A percentile compares a stretch with the other conserved stretches of the same genome.
Conservation (phyloP, 2,888 invertebrate species). For the Coecobrya sp. region DNA sequence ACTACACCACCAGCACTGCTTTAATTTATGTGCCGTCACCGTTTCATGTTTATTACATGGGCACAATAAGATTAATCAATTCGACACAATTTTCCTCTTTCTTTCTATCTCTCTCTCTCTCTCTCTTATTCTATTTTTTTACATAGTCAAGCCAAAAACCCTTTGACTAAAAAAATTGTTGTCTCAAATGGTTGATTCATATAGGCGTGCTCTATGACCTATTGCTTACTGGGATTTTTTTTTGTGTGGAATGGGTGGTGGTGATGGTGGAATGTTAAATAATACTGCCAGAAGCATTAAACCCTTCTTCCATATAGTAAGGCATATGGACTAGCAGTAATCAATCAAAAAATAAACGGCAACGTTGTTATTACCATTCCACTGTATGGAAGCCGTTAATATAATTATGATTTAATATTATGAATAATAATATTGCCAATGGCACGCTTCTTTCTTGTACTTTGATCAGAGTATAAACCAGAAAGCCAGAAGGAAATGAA, state of each 20-base stretch:
- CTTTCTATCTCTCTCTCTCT: background rate
- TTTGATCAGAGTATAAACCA: background rate
- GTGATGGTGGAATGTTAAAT: background rate
- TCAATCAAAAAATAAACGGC: constrained; percentile 35
- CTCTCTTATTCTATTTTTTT: background rate
- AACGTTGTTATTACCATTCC: background rate
- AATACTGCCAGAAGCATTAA: constrained; percentile 23
- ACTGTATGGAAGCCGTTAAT: background rate
- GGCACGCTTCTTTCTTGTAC: constrained; percentile 19
- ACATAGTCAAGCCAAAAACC: background rate
- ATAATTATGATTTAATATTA: background rate
- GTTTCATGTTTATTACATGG: constrained; percentile 55
- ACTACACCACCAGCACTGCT: background rate
- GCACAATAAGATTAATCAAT: constrained; percentile 53
- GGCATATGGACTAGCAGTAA: background rate
- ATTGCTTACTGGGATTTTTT: constrained; percentile 45
- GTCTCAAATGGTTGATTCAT: background rate
- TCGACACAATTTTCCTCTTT: constrained; percentile 54
- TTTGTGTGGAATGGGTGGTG: background rate
- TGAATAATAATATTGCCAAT: constrained; percentile 36
- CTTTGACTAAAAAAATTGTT: background rate
- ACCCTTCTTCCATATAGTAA: background rate
- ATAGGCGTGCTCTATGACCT: constrained; percentile 78
- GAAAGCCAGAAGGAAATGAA: constrained; percentile 12
- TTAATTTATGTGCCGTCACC: constrained; percentile 60